Evolutionary conservation across 2,888 invertebrate genomes (phyloP), one percentile per base, ranked within the genome.

Genomic region (Octonoba sinensis): DNA sequence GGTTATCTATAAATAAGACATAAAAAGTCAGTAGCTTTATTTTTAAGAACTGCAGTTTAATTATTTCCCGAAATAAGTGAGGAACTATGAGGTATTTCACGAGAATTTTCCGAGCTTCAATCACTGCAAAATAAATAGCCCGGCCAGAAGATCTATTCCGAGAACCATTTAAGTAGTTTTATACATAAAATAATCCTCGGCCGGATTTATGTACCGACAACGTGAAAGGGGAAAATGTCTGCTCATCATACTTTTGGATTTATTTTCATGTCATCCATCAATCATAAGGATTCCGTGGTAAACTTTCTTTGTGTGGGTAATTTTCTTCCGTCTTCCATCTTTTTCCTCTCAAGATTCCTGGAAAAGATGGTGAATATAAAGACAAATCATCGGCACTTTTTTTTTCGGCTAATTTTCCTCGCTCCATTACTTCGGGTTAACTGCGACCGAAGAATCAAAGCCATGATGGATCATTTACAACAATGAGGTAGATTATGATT

Each of bases 211-310:
- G 36, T 44, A 64, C 56, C 64, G 59, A 59, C 46, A 56, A 49
- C 47, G 51, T 24, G 51, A 56, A 73, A 36, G 22, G 15, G 66
- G 57, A 75, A 60, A 76, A 60, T 54, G 36, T 36, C 60, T 59
- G 69, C 60, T 62, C 69, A 69, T 69, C 62, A 62, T 76, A 69
- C 60, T 76, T 73, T 69, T n/a, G 76, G 69, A 76, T 69, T 76
- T 62, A 69, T 69, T 76, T 62, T 60, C 69, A 69, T 76, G 76
- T 51, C 60, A 51, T 69, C 60, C 46, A 70, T 77, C 70, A 62
- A 77, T 77, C 76, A 77, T 47, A 24, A 20, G 36, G 11, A 36
- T 36, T 36, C 36, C 36, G 36, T 36, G 36, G 36, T 11, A 36
- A 36, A 36, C 36, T 8, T 49, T 67, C 56, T 16, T 16, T n/a